Evolutionary conservation across 2,888 invertebrate species (phyloP).

Genomic region (Apotomis turbidana): DNA sequence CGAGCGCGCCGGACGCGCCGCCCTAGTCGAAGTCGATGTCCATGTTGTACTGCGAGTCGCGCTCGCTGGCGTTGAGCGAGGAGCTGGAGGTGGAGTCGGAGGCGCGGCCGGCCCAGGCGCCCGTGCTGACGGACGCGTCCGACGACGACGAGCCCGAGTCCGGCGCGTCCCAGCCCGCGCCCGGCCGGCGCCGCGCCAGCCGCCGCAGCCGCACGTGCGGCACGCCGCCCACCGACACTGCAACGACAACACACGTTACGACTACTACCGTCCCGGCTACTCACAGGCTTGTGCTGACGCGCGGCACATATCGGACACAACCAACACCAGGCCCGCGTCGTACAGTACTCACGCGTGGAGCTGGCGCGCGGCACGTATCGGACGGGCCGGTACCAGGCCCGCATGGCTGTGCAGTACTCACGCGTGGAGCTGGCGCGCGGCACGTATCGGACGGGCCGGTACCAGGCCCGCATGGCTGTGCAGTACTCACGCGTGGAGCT

Average conservation of each 20-base stretch:
- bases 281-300: too few relatives aligned
- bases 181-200: constrained; percentile 44
- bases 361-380: too few relatives aligned
- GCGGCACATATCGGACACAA: too few relatives aligned
- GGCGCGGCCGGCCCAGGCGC: constrained; percentile 54
- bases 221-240: constrained; percentile 48
- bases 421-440: too few relatives aligned
- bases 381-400: too few relatives aligned
- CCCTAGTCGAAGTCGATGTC: constrained; percentile 78
- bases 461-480: too few relatives aligned
- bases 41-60: constrained; percentile 72
- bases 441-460: too few relatives aligned
- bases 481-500: too few relatives aligned
- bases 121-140: constrained; percentile 52
- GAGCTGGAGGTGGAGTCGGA: constrained; percentile 48
- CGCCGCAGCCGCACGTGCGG: constrained; percentile 57
- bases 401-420: too few relatives aligned
- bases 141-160: constrained; percentile 44
- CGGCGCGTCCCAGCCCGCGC: constrained; percentile 43
- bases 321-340: too few relatives aligned
- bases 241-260: background rate
- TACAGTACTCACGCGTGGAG: too few relatives aligned
- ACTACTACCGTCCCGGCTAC: too few relatives aligned
- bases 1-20: background rate
- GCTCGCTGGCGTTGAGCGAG: constrained; percentile 45